A percentile compares a stretch with the other conserved stretches of the same genome.
phyloP scores from a whole-genome alignment of 2,797 vertebrate genomes.

The Phrynocephalus guinanensis region DNA sequence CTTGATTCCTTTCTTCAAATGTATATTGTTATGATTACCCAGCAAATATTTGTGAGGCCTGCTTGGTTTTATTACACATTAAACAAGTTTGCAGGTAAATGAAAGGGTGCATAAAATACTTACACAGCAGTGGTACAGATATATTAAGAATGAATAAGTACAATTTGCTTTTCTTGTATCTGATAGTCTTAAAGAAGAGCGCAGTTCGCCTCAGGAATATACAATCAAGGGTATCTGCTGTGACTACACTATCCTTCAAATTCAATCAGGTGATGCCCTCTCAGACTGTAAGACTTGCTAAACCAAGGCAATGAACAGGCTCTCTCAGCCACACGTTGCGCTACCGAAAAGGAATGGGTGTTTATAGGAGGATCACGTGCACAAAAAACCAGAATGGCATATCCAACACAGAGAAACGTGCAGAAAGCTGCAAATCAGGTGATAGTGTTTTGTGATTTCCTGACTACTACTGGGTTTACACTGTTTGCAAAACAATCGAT shows the following conservation, averaged over 20 bases:
- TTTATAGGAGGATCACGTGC: neutral
- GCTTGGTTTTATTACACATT: conserved; percentile 33
- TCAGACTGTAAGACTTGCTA: neutral
- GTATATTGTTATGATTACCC: neutral
- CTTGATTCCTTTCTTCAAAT: neutral
- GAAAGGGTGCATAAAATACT: neutral
- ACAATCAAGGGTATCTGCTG: too few relatives aligned
- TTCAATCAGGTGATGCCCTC: neutral
- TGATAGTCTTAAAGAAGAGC: neutral
- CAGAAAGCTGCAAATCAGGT: neutral
- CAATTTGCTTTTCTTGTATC: neutral
- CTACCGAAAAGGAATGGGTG: neutral
- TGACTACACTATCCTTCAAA: neutral
- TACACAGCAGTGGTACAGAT: neutral
- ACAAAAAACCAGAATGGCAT: neutral
- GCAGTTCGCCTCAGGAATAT: too few relatives aligned
- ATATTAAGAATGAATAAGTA: neutral
- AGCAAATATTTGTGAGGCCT: conserved; percentile 34
- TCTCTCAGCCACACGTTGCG: neutral
- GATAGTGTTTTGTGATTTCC: too few relatives aligned
- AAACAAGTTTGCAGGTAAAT: neutral
- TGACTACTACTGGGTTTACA: neutral
- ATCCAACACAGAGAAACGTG: neutral
- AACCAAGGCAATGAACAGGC: neutral
- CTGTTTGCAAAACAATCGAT: neutral